Evolutionary conservation across 37 sponge, comb jelly and placozoan species (phyloP), one percentile per base, ranked within the genome.

Genomic region (Cladorhizidae sp.): DNA sequence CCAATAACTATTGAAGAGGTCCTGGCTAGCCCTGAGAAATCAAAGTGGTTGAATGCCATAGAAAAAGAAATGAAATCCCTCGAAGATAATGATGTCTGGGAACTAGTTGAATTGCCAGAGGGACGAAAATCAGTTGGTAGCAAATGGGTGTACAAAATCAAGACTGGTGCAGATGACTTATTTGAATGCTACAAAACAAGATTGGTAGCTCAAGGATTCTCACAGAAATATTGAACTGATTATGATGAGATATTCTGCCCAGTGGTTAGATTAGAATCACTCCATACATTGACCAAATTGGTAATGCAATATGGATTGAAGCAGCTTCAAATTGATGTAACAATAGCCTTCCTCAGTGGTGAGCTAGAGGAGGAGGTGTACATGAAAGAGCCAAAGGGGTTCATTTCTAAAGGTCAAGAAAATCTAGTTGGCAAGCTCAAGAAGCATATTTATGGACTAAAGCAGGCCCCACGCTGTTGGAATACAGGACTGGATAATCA

Each of bases 401-500:
- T 57, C 38, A 72, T 75, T 17, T 28, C 5, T 3, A 1, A 37
- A 36, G 71, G 71, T 1, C 11, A 71, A n/a, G 33, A 68, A 41
- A 23, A 72, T 72, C 49, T 61, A 21, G 76, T 84, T 0, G 75
- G 76, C 56, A 75, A 38, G 12, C 40, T 84, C 21, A 75, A 75
- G 70, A 75, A 68, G 43, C 43, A 52, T 43, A 9, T 84, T 1
- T 71, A 75, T 52, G 84, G 84, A 5, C 43, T 84, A 28, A 84
- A 84, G 70, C 84, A 84, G 64, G 57, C 82, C 35, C 74, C 73
- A 43, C 63, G 82, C 8, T 90, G 91, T 65, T 90, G 91, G 86
- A 85, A 85, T 70, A 37, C 6, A 0, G 74, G 50, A 40, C 26
- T 76, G 14, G 63, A 81, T 45, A 50, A 39, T 17, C 78, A 85